Conservation (phyloP, 2,113 vertebrate species). For the Turdus rufiventris region DNA sequence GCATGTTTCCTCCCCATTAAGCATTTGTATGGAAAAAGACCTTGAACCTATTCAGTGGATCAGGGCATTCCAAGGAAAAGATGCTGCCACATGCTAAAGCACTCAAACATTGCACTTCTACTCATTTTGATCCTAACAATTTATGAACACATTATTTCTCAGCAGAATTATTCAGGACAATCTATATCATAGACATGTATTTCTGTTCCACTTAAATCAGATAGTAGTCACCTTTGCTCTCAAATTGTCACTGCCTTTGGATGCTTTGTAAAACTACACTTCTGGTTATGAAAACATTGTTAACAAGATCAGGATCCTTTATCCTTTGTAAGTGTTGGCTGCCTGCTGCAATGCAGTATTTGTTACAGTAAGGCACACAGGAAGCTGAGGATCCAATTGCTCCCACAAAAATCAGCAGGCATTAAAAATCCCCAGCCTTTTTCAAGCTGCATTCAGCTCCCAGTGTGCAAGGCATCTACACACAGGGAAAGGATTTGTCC, state of each 20-base stretch:
- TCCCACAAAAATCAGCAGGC: not conserved
- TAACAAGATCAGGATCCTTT: not conserved
- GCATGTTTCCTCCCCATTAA: not conserved
- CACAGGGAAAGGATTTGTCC: not conserved
- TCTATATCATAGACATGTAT: fast-evolving
- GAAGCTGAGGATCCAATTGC: not conserved
- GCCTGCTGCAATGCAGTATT: not conserved
- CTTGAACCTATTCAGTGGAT: not conserved
- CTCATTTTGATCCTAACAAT: not conserved
- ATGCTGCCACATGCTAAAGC: not conserved
- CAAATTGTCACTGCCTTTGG: not conserved
- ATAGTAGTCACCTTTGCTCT: not conserved
- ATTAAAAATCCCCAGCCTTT: not conserved
- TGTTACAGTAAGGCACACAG: not conserved
- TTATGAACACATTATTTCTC: not conserved
- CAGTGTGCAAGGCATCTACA: not conserved
- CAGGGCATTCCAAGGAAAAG: not conserved
- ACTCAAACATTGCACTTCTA: not conserved
- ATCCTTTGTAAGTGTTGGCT: not conserved
- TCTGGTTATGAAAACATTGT: not conserved
- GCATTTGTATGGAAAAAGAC: not conserved
- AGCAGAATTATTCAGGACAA: not conserved
- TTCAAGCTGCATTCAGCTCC: not conserved
- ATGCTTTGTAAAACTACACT: not conserved
- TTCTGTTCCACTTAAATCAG: not conserved